A percentile compares a stretch with the other conserved stretches of the same genome.
phyloP scores from a whole-genome alignment of 2,888 invertebrate species.

The Camptogramma bilineatum region DNA sequence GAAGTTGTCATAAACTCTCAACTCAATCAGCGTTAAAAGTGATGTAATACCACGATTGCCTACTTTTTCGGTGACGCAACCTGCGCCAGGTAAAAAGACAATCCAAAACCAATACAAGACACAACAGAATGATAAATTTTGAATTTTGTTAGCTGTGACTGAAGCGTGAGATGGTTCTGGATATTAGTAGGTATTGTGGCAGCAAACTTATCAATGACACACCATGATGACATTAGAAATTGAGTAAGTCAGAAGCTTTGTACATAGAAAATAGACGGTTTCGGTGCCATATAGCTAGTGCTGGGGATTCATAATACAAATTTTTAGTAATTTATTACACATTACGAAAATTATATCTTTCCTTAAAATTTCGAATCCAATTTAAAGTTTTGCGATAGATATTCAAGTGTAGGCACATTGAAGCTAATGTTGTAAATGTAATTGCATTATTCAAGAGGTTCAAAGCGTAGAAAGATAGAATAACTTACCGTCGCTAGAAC shows the following conservation, averaged over 20 bases:
- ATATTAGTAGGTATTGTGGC: constrained; percentile 69
- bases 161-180: constrained; percentile 71
- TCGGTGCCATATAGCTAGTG: constrained; percentile 35
- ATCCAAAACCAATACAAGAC: constrained; percentile 86
- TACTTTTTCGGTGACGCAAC: constrained; percentile 41
- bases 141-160: constrained; percentile 84
- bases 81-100: constrained; percentile 59
- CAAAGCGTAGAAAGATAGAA: constrained; percentile 46
- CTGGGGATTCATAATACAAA: constrained; percentile 18
- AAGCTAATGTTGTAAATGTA: constrained; percentile 8
- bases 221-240: constrained; percentile 34
- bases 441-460: constrained; percentile 23
- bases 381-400: background rate
- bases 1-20: constrained; percentile 5
- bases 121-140: constrained; percentile 81
- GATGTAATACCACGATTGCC: constrained; percentile 28
- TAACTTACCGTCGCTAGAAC: constrained; percentile 77
- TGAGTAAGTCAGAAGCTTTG: constrained; percentile 46
- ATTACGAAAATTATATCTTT: background rate
- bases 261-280: constrained; percentile 39
- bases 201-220: constrained; percentile 46
- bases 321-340: constrained; percentile 4
- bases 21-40: constrained; percentile 13
- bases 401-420: constrained; percentile 6
- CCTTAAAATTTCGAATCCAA: background rate